phyloP scores from a whole-genome alignment of 2,113 vertebrate species.

The Aspiorhynchus laticeps region DNA sequence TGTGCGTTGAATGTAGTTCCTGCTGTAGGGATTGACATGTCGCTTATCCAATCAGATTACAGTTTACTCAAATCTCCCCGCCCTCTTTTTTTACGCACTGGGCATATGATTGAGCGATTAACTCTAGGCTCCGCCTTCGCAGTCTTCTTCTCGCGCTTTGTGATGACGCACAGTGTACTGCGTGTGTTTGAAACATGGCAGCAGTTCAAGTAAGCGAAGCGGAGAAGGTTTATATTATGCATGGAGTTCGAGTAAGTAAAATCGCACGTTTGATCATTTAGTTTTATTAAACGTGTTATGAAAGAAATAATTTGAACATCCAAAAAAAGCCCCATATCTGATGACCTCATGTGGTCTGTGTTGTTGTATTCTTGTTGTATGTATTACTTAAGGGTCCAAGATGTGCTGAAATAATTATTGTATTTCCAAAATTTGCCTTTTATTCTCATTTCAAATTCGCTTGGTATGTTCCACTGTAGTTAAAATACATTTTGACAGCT shows the following conservation, averaged over 20 bases:
- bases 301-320: not conserved
- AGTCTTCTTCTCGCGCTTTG: not conserved
- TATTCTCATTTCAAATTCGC: no score
- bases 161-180: constrained; percentile 28
- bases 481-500: no score
- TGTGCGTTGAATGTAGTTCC: not conserved
- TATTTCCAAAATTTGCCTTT: no score
- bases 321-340: not conserved
- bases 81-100: accelerated
- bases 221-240: constrained; percentile 91
- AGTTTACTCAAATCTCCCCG: not conserved
- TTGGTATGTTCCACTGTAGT: no score
- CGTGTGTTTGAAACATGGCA: constrained; percentile 78
- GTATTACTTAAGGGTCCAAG: not conserved
- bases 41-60: constrained; percentile 22
- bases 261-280: not conserved
- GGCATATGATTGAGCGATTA: not conserved
- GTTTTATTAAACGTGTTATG: not conserved
- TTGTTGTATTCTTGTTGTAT: not conserved
- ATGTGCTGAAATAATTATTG: no score
- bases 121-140: not conserved
- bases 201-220: constrained; percentile 88
- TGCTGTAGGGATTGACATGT: not conserved
- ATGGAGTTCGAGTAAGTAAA: constrained; percentile 85
- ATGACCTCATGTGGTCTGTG: not conserved